Conservation (phyloP, 2,888 invertebrate species). For the Platycnemis pennipes region DNA sequence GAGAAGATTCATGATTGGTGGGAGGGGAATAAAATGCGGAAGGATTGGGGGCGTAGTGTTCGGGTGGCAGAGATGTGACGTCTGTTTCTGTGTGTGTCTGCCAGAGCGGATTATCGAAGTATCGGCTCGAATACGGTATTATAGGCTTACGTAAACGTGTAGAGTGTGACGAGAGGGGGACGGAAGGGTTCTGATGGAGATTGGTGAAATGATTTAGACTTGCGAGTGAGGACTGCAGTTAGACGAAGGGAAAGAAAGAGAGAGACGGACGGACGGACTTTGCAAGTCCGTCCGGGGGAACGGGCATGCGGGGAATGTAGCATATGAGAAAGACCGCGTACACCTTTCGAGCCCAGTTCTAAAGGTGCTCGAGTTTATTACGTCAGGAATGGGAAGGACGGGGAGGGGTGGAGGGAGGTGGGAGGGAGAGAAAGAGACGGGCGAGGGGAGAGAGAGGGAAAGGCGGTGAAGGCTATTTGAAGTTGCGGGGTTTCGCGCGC, state of each 20-base stretch:
- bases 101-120: background rate
- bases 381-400: constrained; percentile 45
- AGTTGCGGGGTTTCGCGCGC: constrained; percentile 60
- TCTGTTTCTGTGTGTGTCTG: background rate
- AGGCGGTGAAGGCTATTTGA: constrained; percentile 18
- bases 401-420: background rate
- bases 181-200: background rate
- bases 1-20: background rate
- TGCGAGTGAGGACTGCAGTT: background rate
- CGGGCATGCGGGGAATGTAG: constrained; percentile 41
- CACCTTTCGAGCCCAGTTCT: constrained; percentile 31
- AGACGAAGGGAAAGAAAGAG: background rate
- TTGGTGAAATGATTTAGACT: background rate
- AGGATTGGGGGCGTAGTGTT: background rate
- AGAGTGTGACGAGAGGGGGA: background rate
- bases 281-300: constrained; percentile 41
- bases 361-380: constrained; percentile 61
- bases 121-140: background rate
- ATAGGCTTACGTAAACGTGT: background rate
- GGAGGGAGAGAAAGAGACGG: background rate
- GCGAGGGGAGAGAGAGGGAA: background rate
- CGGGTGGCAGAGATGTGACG: background rate
- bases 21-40: background rate
- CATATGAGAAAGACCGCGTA: constrained; percentile 45
- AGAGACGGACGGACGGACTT: constrained; percentile 22